A percentile compares a stretch with the other conserved stretches of the same genome.
phyloP scores from a whole-genome alignment of 2,113 vertebrate genomes.

The Lycocorax pyrrhopterus region DNA sequence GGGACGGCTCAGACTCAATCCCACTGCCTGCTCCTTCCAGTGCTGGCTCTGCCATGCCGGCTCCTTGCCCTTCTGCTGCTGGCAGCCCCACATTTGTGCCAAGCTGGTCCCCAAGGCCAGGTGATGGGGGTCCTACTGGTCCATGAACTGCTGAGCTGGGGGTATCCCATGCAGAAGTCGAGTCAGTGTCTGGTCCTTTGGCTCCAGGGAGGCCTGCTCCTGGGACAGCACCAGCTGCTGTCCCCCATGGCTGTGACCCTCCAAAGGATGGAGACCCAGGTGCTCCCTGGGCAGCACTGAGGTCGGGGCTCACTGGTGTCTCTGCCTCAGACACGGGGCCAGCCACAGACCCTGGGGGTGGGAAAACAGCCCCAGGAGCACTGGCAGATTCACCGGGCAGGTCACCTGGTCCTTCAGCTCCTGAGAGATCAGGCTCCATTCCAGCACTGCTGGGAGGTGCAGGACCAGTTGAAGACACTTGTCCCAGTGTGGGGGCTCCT shows the following conservation, averaged over 20 bases:
- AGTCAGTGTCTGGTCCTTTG: rapidly evolving
- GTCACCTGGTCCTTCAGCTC: too few relatives aligned
- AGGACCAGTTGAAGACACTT: too few relatives aligned
- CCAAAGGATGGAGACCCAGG: neutral
- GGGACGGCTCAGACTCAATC: neutral
- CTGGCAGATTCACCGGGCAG: neutral
- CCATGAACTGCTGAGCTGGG: neutral
- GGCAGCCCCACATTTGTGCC: neutral
- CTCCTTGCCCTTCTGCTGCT: neutral
- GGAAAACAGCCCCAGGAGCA: neutral
- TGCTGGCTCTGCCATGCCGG: neutral
- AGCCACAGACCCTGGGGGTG: rapidly evolving
- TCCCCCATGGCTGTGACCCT: neutral
- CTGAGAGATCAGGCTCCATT: too few relatives aligned
- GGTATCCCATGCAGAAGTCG: rapidly evolving
- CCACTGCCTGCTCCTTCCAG: neutral
- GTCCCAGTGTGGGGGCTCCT: too few relatives aligned
- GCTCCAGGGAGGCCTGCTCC: neutral
- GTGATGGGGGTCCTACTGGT: neutral
- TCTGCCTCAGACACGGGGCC: neutral
- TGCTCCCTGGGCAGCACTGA: neutral
- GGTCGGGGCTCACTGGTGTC: neutral
- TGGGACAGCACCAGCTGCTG: neutral
- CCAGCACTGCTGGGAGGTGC: too few relatives aligned
- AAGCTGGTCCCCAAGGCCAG: neutral